Evolutionary conservation across 2,113 vertebrate genomes (phyloP), one percentile per base, ranked within the genome.

Genomic region (Ancistrus triradiatus): DNA sequence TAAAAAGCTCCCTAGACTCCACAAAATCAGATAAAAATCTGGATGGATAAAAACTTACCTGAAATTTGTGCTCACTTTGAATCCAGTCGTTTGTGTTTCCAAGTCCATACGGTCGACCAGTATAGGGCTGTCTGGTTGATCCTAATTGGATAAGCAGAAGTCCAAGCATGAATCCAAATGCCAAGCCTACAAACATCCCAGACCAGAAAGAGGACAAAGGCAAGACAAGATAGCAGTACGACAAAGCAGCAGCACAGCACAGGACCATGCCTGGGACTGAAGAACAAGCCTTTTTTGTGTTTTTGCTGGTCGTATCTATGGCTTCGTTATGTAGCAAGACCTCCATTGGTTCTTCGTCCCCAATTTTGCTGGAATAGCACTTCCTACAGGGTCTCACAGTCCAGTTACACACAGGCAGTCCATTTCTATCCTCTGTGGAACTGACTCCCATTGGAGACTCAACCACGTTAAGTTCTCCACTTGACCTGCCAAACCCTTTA

Each of bases 141-240:
- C 88, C 80, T 59, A 92, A 77, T 25, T 81, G 83, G 37, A 95
- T 31, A 28, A 90, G 75, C 13, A 92, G 75, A 62, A 94, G 84
- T 63, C 91, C 92, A 2, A 93, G 66, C 51, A 91, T 50, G 60
- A 94, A 88, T 22, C 93, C 93, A 1, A 87, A 58, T 3, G 83
- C 74, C 56, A 93, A 66, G 2, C 93, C 93, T 58, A 92, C 53
- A 63, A 87, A 87, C 64, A 93, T 83, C 15, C 93, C 92, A 0
- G 91, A 90, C 5, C 89, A 53, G 37, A 92, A 95, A 9, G 90
- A 74, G 0, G 90, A 88, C 52, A 94, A 80, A 1, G 93, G 92
- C 27, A 92, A 75, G 43, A 90, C 78, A 19, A 93, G 80, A 59
- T 92, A 95, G 10, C 85, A 81, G 0, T 94, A 95, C 24, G 88